Evolutionary conservation across 2,113 vertebrate species (phyloP).

Genomic region (Carollia perspicillata): DNA sequence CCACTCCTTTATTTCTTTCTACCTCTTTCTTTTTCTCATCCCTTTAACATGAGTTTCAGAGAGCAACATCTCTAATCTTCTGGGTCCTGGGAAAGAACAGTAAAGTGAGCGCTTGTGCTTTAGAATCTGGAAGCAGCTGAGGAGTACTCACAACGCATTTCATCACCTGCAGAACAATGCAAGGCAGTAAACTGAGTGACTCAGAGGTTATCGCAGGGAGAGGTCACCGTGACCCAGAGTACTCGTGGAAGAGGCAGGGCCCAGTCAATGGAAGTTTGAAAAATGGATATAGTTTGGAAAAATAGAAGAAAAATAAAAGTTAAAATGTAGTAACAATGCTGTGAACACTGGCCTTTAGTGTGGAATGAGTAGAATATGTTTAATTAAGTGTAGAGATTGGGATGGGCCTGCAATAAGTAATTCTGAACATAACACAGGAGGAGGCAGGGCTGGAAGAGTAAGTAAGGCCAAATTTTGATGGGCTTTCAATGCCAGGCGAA

Average conservation of each 20-base stretch:
- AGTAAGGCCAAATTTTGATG: neutral
- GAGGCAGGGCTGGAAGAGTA: neutral
- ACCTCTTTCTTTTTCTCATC: neutral
- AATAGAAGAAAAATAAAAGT: neutral
- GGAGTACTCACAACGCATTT: neutral
- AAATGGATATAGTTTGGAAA: neutral
- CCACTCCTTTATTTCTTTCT: neutral
- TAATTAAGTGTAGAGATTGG: neutral
- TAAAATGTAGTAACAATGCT: neutral
- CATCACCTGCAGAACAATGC: neutral
- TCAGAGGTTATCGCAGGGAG: neutral
- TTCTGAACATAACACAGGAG: neutral
- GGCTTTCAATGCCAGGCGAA: neutral
- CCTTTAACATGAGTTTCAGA: neutral
- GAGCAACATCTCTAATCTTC: neutral
- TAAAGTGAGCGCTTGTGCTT: neutral
- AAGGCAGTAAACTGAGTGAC: neutral
- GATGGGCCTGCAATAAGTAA: too few species aligned
- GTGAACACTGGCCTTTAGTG: neutral
- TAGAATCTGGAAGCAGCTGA: neutral
- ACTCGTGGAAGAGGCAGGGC: neutral
- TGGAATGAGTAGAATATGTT: neutral
- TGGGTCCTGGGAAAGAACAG: neutral
- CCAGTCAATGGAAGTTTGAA: neutral
- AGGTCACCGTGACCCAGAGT: neutral